Conservation (phyloP, 2,113 vertebrate genomes). For the Benitochromis conjunctus region DNA sequence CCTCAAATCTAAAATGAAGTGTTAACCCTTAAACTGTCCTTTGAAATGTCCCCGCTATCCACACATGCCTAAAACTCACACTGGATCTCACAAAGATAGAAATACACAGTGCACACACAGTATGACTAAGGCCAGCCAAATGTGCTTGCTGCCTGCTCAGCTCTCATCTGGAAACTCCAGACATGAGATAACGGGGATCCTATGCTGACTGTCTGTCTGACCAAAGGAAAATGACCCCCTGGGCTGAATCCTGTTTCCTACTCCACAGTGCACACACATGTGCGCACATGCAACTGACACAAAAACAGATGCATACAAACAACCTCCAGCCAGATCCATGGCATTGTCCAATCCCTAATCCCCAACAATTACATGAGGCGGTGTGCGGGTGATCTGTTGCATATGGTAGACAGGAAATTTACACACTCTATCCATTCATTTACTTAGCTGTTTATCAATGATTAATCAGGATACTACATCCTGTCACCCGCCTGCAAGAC, state of each 20-base stretch:
- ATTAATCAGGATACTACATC: slow-evolving; percentile 41
- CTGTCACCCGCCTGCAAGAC: slow-evolving; percentile 35
- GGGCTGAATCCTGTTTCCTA: slow-evolving; percentile 3
- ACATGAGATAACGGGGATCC: slow-evolving; percentile 68
- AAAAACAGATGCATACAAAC: slow-evolving; percentile 26
- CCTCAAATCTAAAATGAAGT: neutral
- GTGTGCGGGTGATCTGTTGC: slow-evolving; percentile 21
- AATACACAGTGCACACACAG: neutral
- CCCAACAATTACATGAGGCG: slow-evolving; percentile 39
- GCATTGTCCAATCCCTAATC: slow-evolving; percentile 5
- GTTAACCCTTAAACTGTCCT: neutral
- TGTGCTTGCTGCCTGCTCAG: slow-evolving; percentile 54
- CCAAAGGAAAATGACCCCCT: slow-evolving; percentile 39
- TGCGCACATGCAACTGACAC: neutral
- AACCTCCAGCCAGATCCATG: slow-evolving; percentile 11
- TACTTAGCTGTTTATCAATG: slow-evolving; percentile 47
- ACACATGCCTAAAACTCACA: neutral
- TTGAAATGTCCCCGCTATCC: neutral
- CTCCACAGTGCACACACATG: neutral
- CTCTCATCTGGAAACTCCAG: slow-evolving; percentile 61
- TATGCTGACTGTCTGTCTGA: slow-evolving; percentile 57
- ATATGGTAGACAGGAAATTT: slow-evolving; percentile 43
- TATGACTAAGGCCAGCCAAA: slow-evolving; percentile 59
- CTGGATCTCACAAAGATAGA: neutral
- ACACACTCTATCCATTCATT: slow-evolving; percentile 30